These are phyloP conservation scores for Neotoxoptera formosana DNA, from an alignment of 1,140 invertebrate genomes.

Conservation along the genomic window DNA sequence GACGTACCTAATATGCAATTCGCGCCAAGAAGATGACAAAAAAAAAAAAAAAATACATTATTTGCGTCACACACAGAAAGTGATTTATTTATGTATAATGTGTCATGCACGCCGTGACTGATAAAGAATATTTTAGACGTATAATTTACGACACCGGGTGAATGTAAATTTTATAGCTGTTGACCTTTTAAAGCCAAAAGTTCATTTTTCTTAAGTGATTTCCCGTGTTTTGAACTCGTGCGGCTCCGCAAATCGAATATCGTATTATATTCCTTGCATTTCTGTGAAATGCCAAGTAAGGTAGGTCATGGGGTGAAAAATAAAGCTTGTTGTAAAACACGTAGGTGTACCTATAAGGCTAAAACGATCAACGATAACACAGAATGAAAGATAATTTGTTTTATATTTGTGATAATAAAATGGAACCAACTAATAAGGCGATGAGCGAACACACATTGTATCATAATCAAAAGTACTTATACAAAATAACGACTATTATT, in stretches of 20 bases:
- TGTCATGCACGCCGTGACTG: not conserved
- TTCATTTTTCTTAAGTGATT: constrained; percentile 7
- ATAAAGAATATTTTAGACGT: not conserved
- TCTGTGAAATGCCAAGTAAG: constrained; percentile 1
- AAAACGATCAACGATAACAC: not conserved
- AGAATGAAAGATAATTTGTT: not conserved
- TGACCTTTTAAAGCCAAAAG: not conserved
- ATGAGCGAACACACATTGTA: not conserved
- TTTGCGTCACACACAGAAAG: not conserved
- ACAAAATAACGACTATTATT: not conserved
- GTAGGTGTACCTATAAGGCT: not conserved
- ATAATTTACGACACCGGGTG: not conserved
- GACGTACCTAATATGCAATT: not conserved
- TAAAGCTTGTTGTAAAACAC: not conserved
- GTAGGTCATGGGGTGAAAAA: not conserved
- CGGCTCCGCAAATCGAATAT: not conserved
- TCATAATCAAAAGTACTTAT: not conserved
- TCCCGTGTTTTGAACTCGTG: not conserved
- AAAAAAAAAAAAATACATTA: not conserved
- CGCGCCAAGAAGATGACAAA: not conserved
- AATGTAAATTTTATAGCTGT: not conserved
- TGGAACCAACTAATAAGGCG: not conserved
- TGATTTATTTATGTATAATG: not conserved
- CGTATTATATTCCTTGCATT: not conserved
- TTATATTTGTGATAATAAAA: not conserved